Evolutionary conservation across 2,113 vertebrate species (phyloP), one percentile per base, ranked within the genome.

Genomic region (Heterotilapia buettikoferi): DNA sequence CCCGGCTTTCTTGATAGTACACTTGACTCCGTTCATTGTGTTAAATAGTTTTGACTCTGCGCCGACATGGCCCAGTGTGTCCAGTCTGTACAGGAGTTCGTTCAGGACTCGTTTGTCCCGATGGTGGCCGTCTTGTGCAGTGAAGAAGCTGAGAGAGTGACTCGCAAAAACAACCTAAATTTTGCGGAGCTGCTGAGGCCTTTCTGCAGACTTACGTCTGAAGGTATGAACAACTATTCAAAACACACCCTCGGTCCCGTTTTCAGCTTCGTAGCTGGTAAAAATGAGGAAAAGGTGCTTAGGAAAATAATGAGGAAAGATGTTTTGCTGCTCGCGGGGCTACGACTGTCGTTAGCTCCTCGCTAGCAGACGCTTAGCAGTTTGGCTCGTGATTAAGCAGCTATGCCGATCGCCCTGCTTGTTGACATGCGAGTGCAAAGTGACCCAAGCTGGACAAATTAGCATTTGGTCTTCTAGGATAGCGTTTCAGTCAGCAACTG

Each of bases 31-130:
- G 31, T 71, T 86, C 16, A 6, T 59, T 84, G 85, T 78, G 21
- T 76, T 76, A 31, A 18, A 16, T 56, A 80, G 5, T 47, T 9
- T 33, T 29, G 33, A 53, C 47, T 7, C 54, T 7, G 36, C 24
- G 78, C 82, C 86, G 93, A 88, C 78, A 99, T 99, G 98, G 98
- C 98, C 87, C 98, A 98, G 94, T 98, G 98, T 79, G 97, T 98
- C 21, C 98, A 99, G 92, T 98, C 98, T 13, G 98, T 99, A 90
- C 98, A 98, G 91, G 98, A 99, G 97, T 98, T 99, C 82, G 97
- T 99, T 88, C 98, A 99, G 96, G 98, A 99, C 96, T 98, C 98
- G 36, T 99, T 99, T 93, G 98, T 98, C 50, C 98, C 98, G 43
- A 98, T 97, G 96, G 98, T 99, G 87, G 98, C 98, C 66, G 98